Conservation (phyloP, 2,797 vertebrate species). For the Emys orbicularis region DNA sequence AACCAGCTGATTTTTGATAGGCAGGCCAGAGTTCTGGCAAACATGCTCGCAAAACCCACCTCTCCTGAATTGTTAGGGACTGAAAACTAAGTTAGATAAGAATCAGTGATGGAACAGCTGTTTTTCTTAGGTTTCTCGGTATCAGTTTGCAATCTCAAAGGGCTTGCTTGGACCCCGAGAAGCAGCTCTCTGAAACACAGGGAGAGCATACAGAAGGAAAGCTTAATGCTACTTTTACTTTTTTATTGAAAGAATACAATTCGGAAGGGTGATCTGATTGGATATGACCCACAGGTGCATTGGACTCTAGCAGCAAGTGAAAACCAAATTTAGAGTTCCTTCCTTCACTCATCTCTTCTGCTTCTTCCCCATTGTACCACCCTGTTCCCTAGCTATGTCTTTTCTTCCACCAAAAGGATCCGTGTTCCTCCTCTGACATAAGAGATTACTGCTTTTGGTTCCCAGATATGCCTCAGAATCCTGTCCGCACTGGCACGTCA, state of each 20-base stretch:
- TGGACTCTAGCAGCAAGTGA: neutral
- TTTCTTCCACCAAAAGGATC: slow-evolving; percentile 45
- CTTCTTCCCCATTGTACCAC: slow-evolving; percentile 47
- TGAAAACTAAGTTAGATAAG: neutral
- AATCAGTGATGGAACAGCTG: neutral
- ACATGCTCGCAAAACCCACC: neutral
- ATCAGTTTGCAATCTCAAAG: neutral
- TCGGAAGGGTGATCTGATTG: neutral
- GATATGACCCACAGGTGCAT: neutral
- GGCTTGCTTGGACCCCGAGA: neutral
- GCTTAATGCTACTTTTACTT: neutral
- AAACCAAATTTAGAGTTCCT: neutral
- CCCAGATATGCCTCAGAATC: neutral
- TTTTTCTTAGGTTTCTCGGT: neutral
- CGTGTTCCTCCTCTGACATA: slow-evolving; percentile 26
- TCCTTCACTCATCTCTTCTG: neutral
- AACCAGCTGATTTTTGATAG: neutral
- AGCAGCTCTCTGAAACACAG: neutral
- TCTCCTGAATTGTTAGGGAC: neutral
- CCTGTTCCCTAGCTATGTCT: slow-evolving; percentile 45
- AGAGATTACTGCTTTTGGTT: neutral
- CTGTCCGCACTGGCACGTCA: neutral
- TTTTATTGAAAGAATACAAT: neutral
- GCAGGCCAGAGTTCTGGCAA: neutral
- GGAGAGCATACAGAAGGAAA: neutral